Evolutionary conservation across 2,888 invertebrate genomes (phyloP).

Genomic region (Agrochola litura): DNA sequence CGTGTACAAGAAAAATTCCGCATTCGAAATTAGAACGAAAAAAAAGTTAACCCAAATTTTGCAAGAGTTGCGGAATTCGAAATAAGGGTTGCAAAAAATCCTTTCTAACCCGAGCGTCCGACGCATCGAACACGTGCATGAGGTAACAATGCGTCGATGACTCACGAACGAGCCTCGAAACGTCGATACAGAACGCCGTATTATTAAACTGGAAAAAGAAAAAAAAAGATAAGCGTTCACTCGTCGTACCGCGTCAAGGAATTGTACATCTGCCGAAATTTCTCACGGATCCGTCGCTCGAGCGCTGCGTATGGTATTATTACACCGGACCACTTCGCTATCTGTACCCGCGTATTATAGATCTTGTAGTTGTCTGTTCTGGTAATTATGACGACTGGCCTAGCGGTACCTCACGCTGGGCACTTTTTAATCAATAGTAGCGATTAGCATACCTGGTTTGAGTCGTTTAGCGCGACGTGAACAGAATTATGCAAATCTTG

Average conservation of each 20-base stretch:
- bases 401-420: constrained; percentile 84
- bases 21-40: constrained; percentile 75
- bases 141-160: constrained; percentile 86
- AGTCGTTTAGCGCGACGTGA: constrained; percentile 71
- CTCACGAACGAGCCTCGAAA: constrained; percentile 83
- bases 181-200: constrained; percentile 84
- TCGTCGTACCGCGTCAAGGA: constrained; percentile 88
- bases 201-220: constrained; percentile 83
- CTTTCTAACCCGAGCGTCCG: constrained; percentile 89
- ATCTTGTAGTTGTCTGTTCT: constrained; percentile 71
- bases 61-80: constrained; percentile 90
- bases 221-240: constrained; percentile 88
- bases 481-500: constrained; percentile 69
- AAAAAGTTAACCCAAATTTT: constrained; percentile 87
- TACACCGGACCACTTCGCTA: constrained; percentile 83
- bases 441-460: constrained; percentile 86
- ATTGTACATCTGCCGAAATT: constrained; percentile 91
- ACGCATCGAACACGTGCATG: constrained; percentile 86
- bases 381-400: constrained; percentile 85
- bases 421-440: constrained; percentile 84
- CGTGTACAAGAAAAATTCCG: constrained; percentile 73
- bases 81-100: constrained; percentile 90
- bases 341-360: constrained; percentile 83
- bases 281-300: constrained; percentile 87
- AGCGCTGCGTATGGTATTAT: constrained; percentile 86